phyloP scores from a whole-genome alignment of 2,113 vertebrate species.

The Dinomys branickii region DNA sequence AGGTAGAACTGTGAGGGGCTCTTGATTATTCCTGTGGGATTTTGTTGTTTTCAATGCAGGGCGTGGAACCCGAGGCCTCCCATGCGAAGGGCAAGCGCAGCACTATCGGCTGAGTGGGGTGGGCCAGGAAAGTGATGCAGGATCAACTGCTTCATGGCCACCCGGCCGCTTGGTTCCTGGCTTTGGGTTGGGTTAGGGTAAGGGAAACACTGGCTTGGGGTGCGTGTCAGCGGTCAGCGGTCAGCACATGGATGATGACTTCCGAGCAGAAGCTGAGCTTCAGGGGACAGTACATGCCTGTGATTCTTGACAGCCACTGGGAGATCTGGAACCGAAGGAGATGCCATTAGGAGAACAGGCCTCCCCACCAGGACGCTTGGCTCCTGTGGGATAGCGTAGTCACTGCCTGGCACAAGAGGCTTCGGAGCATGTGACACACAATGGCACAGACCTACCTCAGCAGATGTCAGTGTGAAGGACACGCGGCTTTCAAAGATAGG shows the following conservation, averaged over 20 bases:
- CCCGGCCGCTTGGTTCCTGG: not conserved
- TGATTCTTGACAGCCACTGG: not conserved
- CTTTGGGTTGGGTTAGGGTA: not conserved
- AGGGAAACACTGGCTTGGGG: not conserved
- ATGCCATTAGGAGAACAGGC: not conserved
- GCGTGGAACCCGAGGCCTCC: not conserved
- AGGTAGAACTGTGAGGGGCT: not conserved
- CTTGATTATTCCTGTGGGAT: not conserved
- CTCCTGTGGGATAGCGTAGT: not conserved
- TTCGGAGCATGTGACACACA: not conserved
- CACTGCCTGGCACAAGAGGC: not conserved
- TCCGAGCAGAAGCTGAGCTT: not conserved
- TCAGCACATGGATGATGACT: not conserved
- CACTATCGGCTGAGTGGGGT: not conserved
- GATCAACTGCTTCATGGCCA: not conserved
- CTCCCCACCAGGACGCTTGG: not conserved
- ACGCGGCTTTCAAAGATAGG: not conserved
- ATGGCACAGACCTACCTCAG: not conserved
- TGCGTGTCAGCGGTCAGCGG: not conserved
- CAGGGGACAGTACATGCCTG: not conserved
- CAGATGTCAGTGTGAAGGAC: not conserved
- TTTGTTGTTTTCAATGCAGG: not conserved
- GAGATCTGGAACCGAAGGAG: not conserved
- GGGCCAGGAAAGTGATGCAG: not conserved
- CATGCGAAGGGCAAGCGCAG: accelerated